Base-by-base conservation (phyloP, 1,140 invertebrate species). In the Nephila pilipes region DNA sequence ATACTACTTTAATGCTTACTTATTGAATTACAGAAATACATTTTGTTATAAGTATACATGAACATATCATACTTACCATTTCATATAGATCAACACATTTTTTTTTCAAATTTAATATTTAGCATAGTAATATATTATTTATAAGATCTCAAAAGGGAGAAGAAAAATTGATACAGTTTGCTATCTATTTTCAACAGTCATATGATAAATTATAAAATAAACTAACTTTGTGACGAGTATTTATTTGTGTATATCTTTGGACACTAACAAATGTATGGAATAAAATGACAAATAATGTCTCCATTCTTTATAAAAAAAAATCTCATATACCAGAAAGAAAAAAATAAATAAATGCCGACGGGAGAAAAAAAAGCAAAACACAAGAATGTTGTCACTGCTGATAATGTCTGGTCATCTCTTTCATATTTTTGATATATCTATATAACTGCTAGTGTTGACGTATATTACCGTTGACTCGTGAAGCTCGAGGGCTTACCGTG, bases 381-480 rank as follows among this genome's bases (percentile, higher is more conserved):
- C 5, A 57, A 29, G 81, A 83, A 55, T 83, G 81, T 83, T 83
- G 81, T 83, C 81, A 83, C 22, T 83, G n/a, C n/a, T 83, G 81
- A 83, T 83, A 83, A 83, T 83, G 80, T 83, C 46, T 63, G n/a
- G 60, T 63, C 60, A 10, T 22, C 14, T 22, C 60, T 20, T n/a
- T 63, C n/a, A 63, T 63, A 63, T 63, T n/a, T 63, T 22, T 22
- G 60, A 63, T 63, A 63, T 63, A 63, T 63, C 22, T 63, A 63
- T 63, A 63, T 22, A n/a, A 6, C 60, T 63, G 8, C n/a, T 12
- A 63, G 14, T 80, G 79, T 80, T 46, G 79, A 80, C 79, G 79
- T 46, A 20, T 80, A 80, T 80, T 46, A 80, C 36, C 18, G 79
- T 80, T 80, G 79, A 80, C 79, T 80, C 36, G 18, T 16, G 32